Conservation (phyloP, 2,113 vertebrate species). For the Embiotoca jacksoni region DNA sequence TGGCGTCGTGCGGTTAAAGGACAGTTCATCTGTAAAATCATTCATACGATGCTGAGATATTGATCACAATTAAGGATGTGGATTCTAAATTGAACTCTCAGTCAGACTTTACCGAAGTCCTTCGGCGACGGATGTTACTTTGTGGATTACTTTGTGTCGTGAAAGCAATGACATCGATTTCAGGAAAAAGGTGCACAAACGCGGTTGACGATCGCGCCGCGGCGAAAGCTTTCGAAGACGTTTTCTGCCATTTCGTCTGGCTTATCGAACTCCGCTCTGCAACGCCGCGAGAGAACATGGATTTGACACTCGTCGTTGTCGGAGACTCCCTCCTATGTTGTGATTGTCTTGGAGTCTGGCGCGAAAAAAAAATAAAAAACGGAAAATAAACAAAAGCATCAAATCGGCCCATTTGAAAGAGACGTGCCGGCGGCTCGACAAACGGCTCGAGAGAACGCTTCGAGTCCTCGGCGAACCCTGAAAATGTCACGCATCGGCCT, state of each 20-base stretch:
- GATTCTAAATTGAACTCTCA: conserved; percentile 47
- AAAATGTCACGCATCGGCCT: conserved; percentile 34
- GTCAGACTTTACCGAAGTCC: conserved; percentile 43
- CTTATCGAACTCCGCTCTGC: conserved; percentile 46
- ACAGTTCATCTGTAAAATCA: conserved; percentile 7
- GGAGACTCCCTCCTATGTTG: conserved; percentile 35
- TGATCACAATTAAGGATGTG: conserved; percentile 49
- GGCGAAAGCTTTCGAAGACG: conserved; percentile 41
- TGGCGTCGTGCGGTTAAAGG: background rate
- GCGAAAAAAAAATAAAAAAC: conserved; percentile 2
- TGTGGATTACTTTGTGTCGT: conserved; percentile 35
- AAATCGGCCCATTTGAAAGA: conserved; percentile 61
- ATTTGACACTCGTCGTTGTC: conserved; percentile 68
- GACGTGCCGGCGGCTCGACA: conserved; percentile 43
- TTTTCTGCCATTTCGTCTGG: conserved; percentile 48
- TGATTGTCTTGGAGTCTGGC: conserved; percentile 53
- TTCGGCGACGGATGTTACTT: conserved; percentile 48
- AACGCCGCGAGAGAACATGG: conserved; percentile 44
- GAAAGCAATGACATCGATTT: conserved; percentile 65
- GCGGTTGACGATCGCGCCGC: background rate
- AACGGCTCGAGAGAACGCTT: conserved; percentile 46
- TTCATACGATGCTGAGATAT: conserved; percentile 25
- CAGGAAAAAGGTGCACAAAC: conserved; percentile 20
- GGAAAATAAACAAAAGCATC: conserved; percentile 64
- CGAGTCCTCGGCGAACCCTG: conserved; percentile 42